phyloP scores from a whole-genome alignment of 2,888 invertebrate genomes.

The Sesamia inferens region DNA sequence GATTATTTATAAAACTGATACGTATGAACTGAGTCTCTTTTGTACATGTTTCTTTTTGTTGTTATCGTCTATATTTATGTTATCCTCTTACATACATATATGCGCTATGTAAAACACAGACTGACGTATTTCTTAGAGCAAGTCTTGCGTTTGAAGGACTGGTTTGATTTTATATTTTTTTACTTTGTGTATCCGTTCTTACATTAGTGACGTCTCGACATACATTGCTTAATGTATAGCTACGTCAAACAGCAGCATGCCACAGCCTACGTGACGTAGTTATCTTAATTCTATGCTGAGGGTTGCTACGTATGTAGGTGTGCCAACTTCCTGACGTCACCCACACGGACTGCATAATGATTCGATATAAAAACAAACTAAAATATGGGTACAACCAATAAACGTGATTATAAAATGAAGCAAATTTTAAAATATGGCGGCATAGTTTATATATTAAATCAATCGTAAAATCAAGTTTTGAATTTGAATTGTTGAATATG shows the following conservation, averaged over 20 bases:
- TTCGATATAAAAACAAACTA: not conserved
- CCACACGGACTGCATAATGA: conserved; percentile 8
- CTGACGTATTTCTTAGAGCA: conserved; percentile 27
- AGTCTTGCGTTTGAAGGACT: conserved; percentile 24
- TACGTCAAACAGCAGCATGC: conserved; percentile 33
- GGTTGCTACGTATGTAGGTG: conserved; percentile 2
- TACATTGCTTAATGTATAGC: not conserved
- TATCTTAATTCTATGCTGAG: conserved; percentile 13
- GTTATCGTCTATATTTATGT: not conserved
- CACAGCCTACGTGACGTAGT: conserved; percentile 33
- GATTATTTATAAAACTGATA: not conserved
- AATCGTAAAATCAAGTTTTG: conserved; percentile 24
- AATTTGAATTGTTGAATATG: conserved; percentile 12
- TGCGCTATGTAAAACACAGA: not conserved
- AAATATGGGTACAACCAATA: not conserved
- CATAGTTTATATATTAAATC: not conserved
- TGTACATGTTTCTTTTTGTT: not conserved
- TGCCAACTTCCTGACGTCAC: conserved; percentile 33
- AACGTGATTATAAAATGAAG: conserved; percentile 21
- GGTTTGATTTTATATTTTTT: conserved; percentile 33
- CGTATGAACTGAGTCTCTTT: not conserved
- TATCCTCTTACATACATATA: conserved; percentile 28
- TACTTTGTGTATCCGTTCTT: conserved; percentile 19
- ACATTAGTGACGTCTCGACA: conserved; percentile 28
- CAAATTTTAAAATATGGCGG: conserved; percentile 21